Percentiles rank a stretch among this genome's conserved stretches.
Conservation (phyloP, 2,888 invertebrate species). For the Tachina fera region DNA sequence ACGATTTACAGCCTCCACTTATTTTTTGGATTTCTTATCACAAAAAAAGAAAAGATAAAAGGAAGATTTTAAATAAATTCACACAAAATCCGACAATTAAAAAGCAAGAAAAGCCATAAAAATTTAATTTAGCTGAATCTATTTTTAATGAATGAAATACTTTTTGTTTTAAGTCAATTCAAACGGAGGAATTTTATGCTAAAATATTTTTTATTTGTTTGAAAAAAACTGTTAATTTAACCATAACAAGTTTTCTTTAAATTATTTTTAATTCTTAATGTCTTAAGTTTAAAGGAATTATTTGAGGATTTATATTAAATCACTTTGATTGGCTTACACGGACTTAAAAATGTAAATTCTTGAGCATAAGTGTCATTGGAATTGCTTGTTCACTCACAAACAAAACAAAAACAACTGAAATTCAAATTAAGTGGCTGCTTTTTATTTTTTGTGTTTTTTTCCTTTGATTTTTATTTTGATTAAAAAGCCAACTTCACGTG, state of each 20-base stretch:
- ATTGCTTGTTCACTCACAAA: slow-evolving; percentile 7
- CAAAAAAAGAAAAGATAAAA: too few relatives aligned
- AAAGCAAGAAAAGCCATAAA: not conserved
- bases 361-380: slow-evolving; percentile 48
- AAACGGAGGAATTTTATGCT: not conserved
- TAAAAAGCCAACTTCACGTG: slow-evolving; percentile 12
- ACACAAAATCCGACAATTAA: not conserved
- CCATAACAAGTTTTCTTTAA: slow-evolving; percentile 37
- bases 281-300: not conserved
- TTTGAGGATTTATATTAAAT: slow-evolving; percentile 10
- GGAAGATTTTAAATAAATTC: too few relatives aligned
- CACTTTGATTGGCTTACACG: slow-evolving; percentile 25
- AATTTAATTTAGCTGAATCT: not conserved
- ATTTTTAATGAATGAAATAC: not conserved
- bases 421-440: slow-evolving; percentile 19
- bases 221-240: not conserved
- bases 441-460: not conserved
- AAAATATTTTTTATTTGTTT: not conserved
- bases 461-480: not conserved
- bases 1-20: too few relatives aligned
- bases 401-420: not conserved
- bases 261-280: not conserved
- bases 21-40: too few relatives aligned
- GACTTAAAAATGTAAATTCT: slow-evolving; percentile 45
- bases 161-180: not conserved